Evolutionary conservation across 2,113 vertebrate species (phyloP).

Genomic region (Sinocyclocheilus anshuiensis): DNA sequence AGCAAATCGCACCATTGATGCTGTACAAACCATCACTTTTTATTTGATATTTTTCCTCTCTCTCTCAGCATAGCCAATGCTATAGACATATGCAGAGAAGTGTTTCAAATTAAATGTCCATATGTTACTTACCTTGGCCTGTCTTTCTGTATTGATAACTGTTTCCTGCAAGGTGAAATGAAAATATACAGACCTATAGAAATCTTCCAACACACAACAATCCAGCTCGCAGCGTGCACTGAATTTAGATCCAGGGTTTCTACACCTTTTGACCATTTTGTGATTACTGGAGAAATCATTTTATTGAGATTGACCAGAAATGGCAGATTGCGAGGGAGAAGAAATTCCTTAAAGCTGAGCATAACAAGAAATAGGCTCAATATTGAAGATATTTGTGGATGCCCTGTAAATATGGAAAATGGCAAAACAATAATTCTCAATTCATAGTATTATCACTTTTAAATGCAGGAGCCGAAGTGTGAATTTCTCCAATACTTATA

Average conservation of each 20-base stretch:
- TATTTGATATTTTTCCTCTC: conserved; percentile 34
- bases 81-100: conserved; percentile 13
- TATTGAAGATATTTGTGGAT: too few species aligned
- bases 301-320: not conserved
- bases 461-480: not conserved
- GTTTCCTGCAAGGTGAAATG: not conserved
- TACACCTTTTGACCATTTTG: not conserved
- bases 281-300: not conserved
- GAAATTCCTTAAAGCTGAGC: not conserved
- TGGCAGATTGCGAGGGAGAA: not conserved
- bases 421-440: not conserved
- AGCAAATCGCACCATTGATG: conserved; percentile 66
- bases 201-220: not conserved
- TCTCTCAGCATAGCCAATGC: conserved; percentile 45
- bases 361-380: not conserved
- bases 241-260: not conserved
- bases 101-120: not conserved
- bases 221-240: not conserved
- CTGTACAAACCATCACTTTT: conserved; percentile 69
- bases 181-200: not conserved
- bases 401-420: not conserved
- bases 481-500: not conserved
- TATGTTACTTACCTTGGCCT: not conserved
- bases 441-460: not conserved
- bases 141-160: not conserved